Evolutionary conservation across 1,140 invertebrate species (phyloP).

Genomic region (Sycobia sp.): DNA sequence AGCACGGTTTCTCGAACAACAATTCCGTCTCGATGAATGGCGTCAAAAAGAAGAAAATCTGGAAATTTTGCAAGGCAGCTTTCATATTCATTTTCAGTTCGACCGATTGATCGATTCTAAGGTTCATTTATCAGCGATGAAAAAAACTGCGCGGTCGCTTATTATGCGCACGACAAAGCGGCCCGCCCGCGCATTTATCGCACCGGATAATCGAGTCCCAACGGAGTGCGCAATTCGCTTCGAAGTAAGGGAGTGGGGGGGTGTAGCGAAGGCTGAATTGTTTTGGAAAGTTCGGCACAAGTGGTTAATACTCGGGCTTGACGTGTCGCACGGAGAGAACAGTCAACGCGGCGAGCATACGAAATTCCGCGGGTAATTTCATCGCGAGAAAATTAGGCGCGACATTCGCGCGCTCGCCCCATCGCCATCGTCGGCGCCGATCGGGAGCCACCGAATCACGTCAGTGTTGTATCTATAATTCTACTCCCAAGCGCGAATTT

Average conservation of each 20-base stretch:
- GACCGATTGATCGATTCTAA: too few relatives aligned
- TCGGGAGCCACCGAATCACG: not conserved
- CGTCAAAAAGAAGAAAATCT: too few relatives aligned
- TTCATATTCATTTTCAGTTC: too few relatives aligned
- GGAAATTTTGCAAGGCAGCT: too few relatives aligned
- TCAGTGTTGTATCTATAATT: not conserved
- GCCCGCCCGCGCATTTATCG: too few relatives aligned
- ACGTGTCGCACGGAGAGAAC: slow-evolving; percentile 6
- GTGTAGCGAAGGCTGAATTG: slow-evolving; percentile 12
- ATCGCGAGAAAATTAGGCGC: slow-evolving; percentile 24
- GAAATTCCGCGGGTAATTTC: slow-evolving; percentile 21
- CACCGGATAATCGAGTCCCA: not conserved
- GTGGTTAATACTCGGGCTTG: not conserved
- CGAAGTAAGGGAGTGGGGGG: too few relatives aligned
- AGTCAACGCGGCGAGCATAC: not conserved
- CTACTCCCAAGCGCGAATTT: not conserved
- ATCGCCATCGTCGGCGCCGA: not conserved
- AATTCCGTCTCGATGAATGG: too few relatives aligned
- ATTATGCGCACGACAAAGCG: too few relatives aligned
- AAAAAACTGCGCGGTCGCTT: too few relatives aligned
- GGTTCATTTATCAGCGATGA: too few relatives aligned
- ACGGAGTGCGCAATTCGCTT: not conserved
- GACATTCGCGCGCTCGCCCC: not conserved
- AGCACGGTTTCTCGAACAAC: too few relatives aligned
- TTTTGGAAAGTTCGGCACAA: slow-evolving; percentile 13